Base-by-base conservation (phyloP, 1,140 invertebrate genomes). In the Caenorhabditis briggsae region DNA sequence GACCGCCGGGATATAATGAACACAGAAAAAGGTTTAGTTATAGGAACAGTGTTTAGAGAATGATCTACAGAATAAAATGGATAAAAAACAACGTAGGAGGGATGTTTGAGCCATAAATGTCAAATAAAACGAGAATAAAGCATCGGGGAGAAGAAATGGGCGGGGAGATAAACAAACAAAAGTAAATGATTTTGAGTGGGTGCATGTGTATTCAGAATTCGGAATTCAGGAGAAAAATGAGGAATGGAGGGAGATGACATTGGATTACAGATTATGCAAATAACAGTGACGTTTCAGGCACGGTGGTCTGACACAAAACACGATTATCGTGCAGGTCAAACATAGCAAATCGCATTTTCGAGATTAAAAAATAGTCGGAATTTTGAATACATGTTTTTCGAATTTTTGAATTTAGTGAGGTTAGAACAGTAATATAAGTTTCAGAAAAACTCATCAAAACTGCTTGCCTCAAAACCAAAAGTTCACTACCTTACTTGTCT, bases 231-330 rank as follows among this genome's bases (percentile, higher is more conserved):
- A 65, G 61, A 65, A 65, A 18, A 65, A 65, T 12, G 25, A 65
- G 8, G 16, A 65, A 18, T 53, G 50, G 16, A 53, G 50, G 16
- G 33, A 20, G 61, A 33, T 33, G 61, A 65, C 33, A 46, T 48
- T 48, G 65, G 41, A n/a, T 74, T 43, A 48, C 65, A 74, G 65
- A 74, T 74, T 74, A 74, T 74, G 65, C 18, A 74, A 74, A 74
- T 74, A 43, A 33, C 25, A 64, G 33, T 64, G 59, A 33, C 59
- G 59, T 64, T 64, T 64, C 33, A 5, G 11, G 3, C 33, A 33
- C 33, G 20, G 20, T n/a, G 8, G 56, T n/a, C 16, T 58, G 56
- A 53, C 56, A 58, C 56, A 1, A 58, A 58, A 58, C 8, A 20
- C 56, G 50, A 53, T 53, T 14, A 58, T 58, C 12, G 20, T 58